Evolutionary conservation across 1,140 invertebrate species (phyloP).

Genomic region (Heliconius hewitsoni): DNA sequence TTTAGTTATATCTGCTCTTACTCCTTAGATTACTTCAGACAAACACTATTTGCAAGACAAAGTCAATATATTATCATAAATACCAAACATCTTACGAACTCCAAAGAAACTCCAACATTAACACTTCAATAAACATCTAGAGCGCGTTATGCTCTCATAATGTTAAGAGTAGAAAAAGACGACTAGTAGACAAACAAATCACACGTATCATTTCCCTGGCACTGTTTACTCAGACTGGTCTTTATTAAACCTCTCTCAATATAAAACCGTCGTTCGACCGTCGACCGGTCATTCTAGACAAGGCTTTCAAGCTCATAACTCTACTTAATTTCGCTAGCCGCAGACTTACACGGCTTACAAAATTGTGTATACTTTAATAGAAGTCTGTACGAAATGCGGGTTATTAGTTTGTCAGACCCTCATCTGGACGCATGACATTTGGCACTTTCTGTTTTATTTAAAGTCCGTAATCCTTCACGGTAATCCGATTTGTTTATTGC

Average conservation of each 20-base stretch:
- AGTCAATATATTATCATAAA: not conserved
- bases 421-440: conserved; percentile 22
- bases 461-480: conserved; percentile 23
- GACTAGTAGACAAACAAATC: not conserved
- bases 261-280: not conserved
- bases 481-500: conserved; percentile 7
- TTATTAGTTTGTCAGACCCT: conserved; percentile 36
- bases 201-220: not conserved
- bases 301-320: not conserved
- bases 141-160: not conserved
- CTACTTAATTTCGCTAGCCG: conserved; percentile 22
- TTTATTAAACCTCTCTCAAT: not conserved
- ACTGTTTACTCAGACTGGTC: not conserved
- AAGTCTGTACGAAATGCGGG: conserved; percentile 12
- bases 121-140: conserved; percentile 4
- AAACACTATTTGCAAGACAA: not conserved
- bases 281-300: not conserved
- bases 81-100: not conserved
- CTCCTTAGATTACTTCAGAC: too few relatives aligned
- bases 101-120: not conserved
- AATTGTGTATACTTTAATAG: conserved; percentile 28
- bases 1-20: not conserved
- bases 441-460: conserved; percentile 26
- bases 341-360: not conserved
- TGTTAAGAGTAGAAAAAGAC: not conserved